phyloP scores from a whole-genome alignment of 1,140 invertebrate species.

The Magallana ariakensis region DNA sequence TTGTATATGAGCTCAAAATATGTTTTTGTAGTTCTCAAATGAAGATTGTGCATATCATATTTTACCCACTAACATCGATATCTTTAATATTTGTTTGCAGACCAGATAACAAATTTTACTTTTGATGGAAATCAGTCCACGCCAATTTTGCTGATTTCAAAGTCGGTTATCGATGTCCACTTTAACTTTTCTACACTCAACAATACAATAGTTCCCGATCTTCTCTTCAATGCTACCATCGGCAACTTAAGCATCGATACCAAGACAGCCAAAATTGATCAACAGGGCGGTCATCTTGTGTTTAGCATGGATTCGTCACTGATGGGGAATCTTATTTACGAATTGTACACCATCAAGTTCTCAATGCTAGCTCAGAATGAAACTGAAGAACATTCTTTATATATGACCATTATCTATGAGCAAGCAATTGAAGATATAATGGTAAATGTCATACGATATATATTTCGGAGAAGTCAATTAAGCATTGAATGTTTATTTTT shows the following conservation, averaged over 20 bases:
- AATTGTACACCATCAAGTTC: background rate
- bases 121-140: background rate
- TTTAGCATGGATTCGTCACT: background rate
- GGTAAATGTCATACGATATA: background rate
- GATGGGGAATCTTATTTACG: background rate
- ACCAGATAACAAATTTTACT: slow-evolving; percentile 17
- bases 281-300: background rate
- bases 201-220: background rate
- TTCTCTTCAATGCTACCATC: background rate
- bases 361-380: slow-evolving; percentile 8
- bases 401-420: background rate
- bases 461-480: too few species aligned
- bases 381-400: background rate
- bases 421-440: slow-evolving; percentile 12
- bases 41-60: background rate
- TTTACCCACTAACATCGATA: too few species aligned
- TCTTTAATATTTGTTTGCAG: background rate
- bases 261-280: background rate
- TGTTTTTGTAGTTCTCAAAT: background rate
- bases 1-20: slow-evolving; percentile 29
- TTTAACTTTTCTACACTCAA: background rate
- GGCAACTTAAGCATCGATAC: background rate
- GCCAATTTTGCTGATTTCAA: background rate
- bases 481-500: too few species aligned
- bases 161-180: background rate